Percentiles rank a stretch among this genome's conserved stretches.
Evolutionary conservation across 2,113 vertebrate genomes (phyloP).

Genomic region (Bubalus kerabau): DNA sequence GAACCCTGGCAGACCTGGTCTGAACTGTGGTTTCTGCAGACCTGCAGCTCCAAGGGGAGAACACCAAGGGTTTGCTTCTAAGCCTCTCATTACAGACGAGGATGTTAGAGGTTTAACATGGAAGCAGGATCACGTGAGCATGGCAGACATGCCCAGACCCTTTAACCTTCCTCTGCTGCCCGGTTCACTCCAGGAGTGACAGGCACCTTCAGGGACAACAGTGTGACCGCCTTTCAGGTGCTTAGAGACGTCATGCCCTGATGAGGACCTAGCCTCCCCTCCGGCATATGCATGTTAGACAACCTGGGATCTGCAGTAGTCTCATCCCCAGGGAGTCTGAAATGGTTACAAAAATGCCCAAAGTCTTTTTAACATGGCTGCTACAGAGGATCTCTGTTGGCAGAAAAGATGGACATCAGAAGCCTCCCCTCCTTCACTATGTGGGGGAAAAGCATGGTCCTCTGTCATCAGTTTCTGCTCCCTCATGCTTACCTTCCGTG

Average conservation of each 20-base stretch:
- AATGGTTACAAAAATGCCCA: background rate
- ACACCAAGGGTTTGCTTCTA: background rate
- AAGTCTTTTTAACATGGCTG: background rate
- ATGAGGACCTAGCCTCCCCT: background rate
- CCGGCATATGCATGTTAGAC: too few species aligned
- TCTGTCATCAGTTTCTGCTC: background rate
- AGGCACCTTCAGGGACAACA: background rate
- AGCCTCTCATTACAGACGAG: background rate
- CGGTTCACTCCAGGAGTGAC: background rate
- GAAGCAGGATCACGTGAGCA: background rate
- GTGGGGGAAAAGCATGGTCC: background rate
- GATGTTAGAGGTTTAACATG: background rate
- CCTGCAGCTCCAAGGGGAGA: background rate
- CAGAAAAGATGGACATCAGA: background rate
- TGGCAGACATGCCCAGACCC: background rate
- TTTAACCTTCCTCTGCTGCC: background rate
- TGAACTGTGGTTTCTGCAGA: background rate
- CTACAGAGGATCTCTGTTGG: background rate
- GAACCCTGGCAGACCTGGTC: background rate
- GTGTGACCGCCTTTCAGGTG: background rate
- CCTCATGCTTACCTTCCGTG: background rate
- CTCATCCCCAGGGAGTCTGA: background rate
- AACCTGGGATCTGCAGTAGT: background rate
- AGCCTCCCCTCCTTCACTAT: background rate
- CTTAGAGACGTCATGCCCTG: background rate